Evolutionary conservation across 2,888 invertebrate genomes (phyloP), one percentile per base, ranked within the genome.

Genomic region (Isoperla grammatica): DNA sequence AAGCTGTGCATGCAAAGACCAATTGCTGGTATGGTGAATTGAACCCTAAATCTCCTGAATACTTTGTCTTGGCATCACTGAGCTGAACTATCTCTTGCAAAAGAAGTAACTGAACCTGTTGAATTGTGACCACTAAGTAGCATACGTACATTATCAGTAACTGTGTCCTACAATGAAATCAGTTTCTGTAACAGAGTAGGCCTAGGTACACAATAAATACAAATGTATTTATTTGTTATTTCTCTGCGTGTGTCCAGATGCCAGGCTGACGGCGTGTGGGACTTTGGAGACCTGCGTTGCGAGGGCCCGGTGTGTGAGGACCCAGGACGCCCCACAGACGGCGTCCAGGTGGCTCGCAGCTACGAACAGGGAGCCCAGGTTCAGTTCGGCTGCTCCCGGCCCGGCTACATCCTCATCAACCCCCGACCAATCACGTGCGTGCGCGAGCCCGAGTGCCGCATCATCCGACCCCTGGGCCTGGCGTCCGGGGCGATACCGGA

Each of bases 291-390:
- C 71, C 79, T 98, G 54, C 79, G 93, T 57, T 98, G 98, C 71
- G 95, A 96, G 78, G 97, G 96, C 17, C 96, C 96, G 2, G 95
- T 96, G 1, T 96, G 96, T 73, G 90, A 92, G 73, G 96, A 97
- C 75, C 96, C 96, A 0, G 94, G 95, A 1, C 83, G 93, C 69
- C 96, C 96, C 0, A 88, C 91, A 62, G 96, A 96, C 75, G 96
- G 96, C 19, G 80, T 82, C 65, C 95, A 96, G 77, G 75, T 89
- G 40, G 83, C 95, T 0, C 81, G 86, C 70, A 90, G 90, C 68
- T 90, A 90, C 68, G 90, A 90, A 71, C 90, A 92, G 77, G 86
- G 95, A 15, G 92, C 95, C 0, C 90, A 95, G 76, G 92, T 96
- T 1, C 81, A 86, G 57, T 97, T 96, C 70, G 88, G 88, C 2